Base-by-base conservation (phyloP, 2,113 vertebrate genomes). In the Mus pahari region DNA sequence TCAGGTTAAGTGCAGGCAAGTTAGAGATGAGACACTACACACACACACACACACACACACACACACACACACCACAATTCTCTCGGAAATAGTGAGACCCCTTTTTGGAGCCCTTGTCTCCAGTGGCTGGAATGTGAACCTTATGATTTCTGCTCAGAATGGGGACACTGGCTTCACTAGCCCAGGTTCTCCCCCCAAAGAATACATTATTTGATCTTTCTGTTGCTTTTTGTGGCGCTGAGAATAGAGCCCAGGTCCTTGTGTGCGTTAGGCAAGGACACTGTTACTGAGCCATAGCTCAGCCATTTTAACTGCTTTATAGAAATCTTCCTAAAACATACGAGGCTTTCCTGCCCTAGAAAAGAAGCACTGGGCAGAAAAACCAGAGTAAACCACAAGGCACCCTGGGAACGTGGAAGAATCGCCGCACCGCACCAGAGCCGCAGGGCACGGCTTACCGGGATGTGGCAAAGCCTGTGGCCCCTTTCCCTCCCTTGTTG, bases 251-350 rank as follows among this genome's bases (percentile, higher is more conserved):
- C 89, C 48, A 22, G 36, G 48, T 39, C 39, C 31, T 64, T 6
- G 4, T 13, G 3, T 14, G 36, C 11, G 8, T 36, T 50, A 78
- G 42, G 42, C 8, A 50, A 62, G 89, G 17, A 53, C 73, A 50
- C 62, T n/a, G 53, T 26, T 48, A 22, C 39, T 31, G 28, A 53
- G 31, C 74, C 24, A 24, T 17, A 66, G 8, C 9, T 45, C 74
- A 66, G 89, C 60, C 75, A 28, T 50, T 58, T 48, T 90, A 8
- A 39, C 36, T 60, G 24, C 55, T 87, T 70, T 84, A 22, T 53
- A 75, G 53, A 89, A 91, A 71, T 68, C 64, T 88, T 92, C 55
- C 91, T 89, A 87, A 94, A 90, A 64, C 64, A 50, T 14, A 7
- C 7, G n/a, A 6, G 31, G 28, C 22, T 53, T 86, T 75, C 48